Evolutionary conservation across 2,888 invertebrate species (phyloP), one percentile per base, ranked within the genome.

Genomic region (Fissipunctia ypsillon): DNA sequence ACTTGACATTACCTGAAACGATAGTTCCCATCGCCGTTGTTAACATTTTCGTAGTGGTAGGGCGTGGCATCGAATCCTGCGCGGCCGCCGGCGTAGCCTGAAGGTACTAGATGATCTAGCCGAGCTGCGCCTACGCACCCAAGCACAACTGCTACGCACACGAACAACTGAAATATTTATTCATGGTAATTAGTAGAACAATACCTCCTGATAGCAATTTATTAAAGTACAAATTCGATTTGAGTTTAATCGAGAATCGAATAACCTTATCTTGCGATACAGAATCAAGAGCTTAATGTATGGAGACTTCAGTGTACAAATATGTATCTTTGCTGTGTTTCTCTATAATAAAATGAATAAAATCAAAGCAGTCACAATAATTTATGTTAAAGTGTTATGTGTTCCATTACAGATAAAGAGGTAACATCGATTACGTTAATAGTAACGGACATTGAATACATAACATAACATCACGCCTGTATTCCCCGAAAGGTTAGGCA

Each of bases 21-120:
- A 88, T 97, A 97, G 88, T 94, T 97, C 81, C 97, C 97, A 85
- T 97, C 97, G 78, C 97, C 97, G 86, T 97, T 97, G 91, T 97
- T 97, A 84, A 96, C 95, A 89, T 97, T 97, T 85, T 97, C 97
- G 89, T 96, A 97, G 81, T 95, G 95, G 77, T 97, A 93, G 83
- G 97, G 97, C 79, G 88, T 88, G 72, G 94, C 94, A 85, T 93
- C 89, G 78, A 91, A 85, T 84, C 83, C 87, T 28, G 87, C 85
- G 50, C 88, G 88, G 43, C 89, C 90, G 48, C 91, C 91, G 68
- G 89, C 91, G 81, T 91, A 93, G 28, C 91, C 92, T 69, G 91
- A 91, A 67, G 92, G 89, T 48, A 90, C 88, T 54, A 95, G 88
- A 78, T 95, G 95, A 71, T 95, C 95, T 74, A 95, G 88, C 3